A percentile compares a stretch with the other conserved stretches of the same genome.
phyloP scores from a whole-genome alignment of 2,113 vertebrate species.

The Psittacus erithacus region DNA sequence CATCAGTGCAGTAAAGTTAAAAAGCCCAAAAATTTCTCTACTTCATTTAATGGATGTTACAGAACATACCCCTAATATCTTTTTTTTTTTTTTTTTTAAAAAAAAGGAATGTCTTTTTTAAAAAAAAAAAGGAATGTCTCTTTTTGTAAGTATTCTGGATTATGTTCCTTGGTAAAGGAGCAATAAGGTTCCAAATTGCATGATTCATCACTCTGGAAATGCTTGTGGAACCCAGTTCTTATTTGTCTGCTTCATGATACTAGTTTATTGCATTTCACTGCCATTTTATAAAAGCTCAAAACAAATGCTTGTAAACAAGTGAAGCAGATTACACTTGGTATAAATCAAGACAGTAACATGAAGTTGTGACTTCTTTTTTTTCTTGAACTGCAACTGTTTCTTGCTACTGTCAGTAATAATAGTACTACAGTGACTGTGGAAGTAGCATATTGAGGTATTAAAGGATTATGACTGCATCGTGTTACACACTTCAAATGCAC shows the following conservation, averaged over 20 bases:
- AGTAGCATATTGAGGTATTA: not conserved
- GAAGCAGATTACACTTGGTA: not conserved
- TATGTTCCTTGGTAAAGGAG: not conserved
- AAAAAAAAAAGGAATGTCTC: not conserved
- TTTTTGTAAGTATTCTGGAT: not conserved
- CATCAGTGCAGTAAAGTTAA: not conserved
- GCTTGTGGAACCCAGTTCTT: not conserved
- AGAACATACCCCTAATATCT: not conserved
- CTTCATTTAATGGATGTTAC: not conserved
- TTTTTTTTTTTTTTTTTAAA: not conserved
- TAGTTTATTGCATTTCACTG: not conserved
- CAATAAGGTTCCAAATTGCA: not conserved
- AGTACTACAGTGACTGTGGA: not conserved
- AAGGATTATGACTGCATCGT: not conserved
- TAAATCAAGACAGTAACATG: not conserved
- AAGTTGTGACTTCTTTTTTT: not conserved
- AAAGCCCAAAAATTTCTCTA: not conserved
- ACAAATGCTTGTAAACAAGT: not conserved
- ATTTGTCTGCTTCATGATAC: not conserved
- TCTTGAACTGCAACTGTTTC: not conserved
- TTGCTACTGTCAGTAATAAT: not conserved
- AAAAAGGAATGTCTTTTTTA: not conserved
- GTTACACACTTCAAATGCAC: not conserved
- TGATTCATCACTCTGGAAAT: slow-evolving; percentile 1
- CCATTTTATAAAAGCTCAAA: not conserved